A percentile compares a stretch with the other conserved stretches of the same genome.
Conservation (phyloP, 2,797 vertebrate genomes). For the Halcyon chelicuti region DNA sequence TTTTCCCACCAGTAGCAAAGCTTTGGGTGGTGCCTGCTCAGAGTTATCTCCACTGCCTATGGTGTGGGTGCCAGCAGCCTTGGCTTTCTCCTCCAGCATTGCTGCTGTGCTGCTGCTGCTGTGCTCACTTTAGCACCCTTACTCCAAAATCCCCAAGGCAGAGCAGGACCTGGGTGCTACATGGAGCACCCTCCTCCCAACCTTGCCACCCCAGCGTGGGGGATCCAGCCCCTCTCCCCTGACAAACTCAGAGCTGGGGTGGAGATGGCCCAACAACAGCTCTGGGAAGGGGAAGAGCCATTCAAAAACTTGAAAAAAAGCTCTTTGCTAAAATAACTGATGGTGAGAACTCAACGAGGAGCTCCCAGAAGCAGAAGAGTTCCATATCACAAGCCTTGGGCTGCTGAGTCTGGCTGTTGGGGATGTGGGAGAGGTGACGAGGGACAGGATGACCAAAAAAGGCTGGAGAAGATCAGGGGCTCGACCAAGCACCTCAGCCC, state of each 20-base stretch:
- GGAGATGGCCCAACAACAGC: background rate
- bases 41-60: background rate
- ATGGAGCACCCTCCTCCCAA: background rate
- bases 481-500: fast-evolving
- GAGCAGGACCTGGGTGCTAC: background rate
- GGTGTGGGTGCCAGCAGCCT: background rate
- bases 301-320: background rate
- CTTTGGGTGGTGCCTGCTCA: background rate
- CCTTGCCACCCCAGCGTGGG: fast-evolving
- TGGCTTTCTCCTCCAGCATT: background rate
- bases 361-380: background rate
- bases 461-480: background rate
- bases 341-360: background rate
- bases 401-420: background rate
- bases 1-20: background rate
- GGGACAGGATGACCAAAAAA: fast-evolving
- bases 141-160: background rate
- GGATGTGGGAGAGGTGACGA: background rate
- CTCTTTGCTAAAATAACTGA: background rate
- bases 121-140: background rate
- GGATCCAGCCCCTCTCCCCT: background rate
- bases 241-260: fast-evolving
- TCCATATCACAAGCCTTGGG: background rate
- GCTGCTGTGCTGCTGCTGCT: fast-evolving
- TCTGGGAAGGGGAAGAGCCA: background rate